Percentiles rank a stretch among this genome's conserved stretches.
phyloP scores from a whole-genome alignment of 2,113 vertebrate species.

The Plotosus lineatus region DNA sequence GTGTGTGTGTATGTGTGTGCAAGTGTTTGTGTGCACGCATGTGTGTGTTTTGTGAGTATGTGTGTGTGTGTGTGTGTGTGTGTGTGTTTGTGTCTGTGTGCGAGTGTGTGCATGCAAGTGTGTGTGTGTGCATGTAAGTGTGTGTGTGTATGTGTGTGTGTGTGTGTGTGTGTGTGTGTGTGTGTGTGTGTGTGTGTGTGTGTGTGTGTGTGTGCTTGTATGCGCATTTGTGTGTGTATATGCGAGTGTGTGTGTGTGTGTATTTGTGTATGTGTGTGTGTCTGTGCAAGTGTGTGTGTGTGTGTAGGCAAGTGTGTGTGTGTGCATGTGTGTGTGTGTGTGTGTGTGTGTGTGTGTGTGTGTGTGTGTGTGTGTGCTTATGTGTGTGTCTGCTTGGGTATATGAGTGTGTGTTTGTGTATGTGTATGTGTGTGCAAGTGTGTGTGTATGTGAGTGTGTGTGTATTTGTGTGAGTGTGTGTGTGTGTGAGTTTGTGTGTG shows the following conservation, averaged over 20 bases:
- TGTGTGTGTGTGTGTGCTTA: constrained; percentile 17
- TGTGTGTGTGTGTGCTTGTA: constrained; percentile 16
- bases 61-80: not conserved
- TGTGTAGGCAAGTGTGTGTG: constrained; percentile 18
- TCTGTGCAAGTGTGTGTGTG: not conserved
- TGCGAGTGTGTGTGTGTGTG: constrained; percentile 17
- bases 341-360: not conserved
- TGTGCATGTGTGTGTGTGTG: constrained; percentile 7
- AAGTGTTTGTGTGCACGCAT: too few species aligned
- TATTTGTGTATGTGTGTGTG: not conserved
- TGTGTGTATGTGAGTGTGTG: not conserved
- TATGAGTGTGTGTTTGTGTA: constrained; percentile 15
- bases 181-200: not conserved
- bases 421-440: not conserved
- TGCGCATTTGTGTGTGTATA: too few species aligned
- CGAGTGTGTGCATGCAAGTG: not conserved
- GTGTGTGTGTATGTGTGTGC: constrained; percentile 13
- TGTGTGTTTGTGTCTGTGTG: constrained; percentile 20
- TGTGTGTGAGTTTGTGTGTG: not conserved
- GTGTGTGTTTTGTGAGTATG: too few species aligned
- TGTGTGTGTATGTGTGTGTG: constrained; percentile 14
- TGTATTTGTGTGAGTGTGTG: constrained; percentile 18
- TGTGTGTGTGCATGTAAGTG: not conserved
- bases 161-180: constrained; percentile 10
- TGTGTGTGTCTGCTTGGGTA: too few species aligned